Percentiles rank a stretch among this genome's conserved stretches.
These are phyloP conservation scores for Labeo catla DNA, from an alignment of 2,113 vertebrate genomes.

Conservation along the genomic window DNA sequence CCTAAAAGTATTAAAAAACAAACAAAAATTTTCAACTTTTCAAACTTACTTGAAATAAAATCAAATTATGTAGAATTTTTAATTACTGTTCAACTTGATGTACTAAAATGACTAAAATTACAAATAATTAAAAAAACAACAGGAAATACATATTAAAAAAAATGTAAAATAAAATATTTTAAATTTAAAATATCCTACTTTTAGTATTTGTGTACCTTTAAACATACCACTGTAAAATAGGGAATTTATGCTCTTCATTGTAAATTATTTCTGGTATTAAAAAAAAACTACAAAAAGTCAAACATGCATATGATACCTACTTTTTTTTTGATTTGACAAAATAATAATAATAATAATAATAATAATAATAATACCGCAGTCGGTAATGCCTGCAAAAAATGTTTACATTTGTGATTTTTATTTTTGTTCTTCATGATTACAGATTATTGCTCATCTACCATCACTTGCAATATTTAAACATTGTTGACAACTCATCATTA, in stretches of 20 bases:
- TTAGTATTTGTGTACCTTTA: not conserved
- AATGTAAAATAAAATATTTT: not conserved
- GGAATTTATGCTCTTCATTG: not conserved
- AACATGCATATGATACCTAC: not conserved
- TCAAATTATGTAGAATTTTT: too few relatives aligned
- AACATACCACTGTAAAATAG: not conserved
- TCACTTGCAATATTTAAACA: constrained; percentile 92
- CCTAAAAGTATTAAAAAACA: too few relatives aligned
- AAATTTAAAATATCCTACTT: not conserved
- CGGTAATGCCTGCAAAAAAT: constrained; percentile 30
- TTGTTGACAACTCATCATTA: constrained; percentile 79
- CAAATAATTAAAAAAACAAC: too few relatives aligned
- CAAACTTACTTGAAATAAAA: too few relatives aligned
- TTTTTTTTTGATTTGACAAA: not conserved
- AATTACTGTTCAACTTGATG: not conserved
- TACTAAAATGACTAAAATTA: not conserved
- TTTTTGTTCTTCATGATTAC: constrained; percentile 89
- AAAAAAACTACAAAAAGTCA: not conserved
- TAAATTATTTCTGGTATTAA: not conserved
- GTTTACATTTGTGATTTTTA: constrained; percentile 58
- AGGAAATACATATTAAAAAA: too few relatives aligned
- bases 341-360: not conserved
- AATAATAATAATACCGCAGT: constrained; percentile 4
- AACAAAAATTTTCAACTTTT: too few relatives aligned
- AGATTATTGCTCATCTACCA: constrained; percentile 99